Evolutionary conservation across 1,140 invertebrate species (phyloP), one percentile per base, ranked within the genome.

Genomic region (Dysdera silvatica): DNA sequence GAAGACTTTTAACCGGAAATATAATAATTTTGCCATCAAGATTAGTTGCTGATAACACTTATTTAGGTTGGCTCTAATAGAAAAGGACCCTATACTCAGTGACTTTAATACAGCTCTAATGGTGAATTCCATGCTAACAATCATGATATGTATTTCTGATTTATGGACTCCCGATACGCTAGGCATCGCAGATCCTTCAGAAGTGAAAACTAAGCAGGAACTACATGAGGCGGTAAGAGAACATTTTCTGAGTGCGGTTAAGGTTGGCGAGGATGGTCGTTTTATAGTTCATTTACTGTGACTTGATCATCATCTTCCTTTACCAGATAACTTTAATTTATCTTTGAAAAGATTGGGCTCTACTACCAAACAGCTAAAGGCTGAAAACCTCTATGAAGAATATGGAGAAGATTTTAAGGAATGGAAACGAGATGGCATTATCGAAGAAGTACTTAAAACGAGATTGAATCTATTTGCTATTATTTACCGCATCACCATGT

Each of bases 401-500:
- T 59, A 37, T 49, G n/a, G 26, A 37, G 10, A 33, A 4, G 33
- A 33, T 4, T 35, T 54, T 20, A 33, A 35, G 24, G 52, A 54
- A 35, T 37, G 24, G 24, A 24, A 26, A 12, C 4, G 28, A 55
- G 35, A 40, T 12, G 64, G 45, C 3, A 43, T 64, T 14, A 68
- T 68, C 29, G 67, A 67, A 53, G 10, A 33, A 8, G 66, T 66
- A 18, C 53, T 52, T 3, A 7, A 10, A 55, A 43, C 37, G 53
- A 2, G 7, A 5, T 41, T 6, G 4, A 41, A 16, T 40, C n/a
- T 5, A n/a, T 16, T 16, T 47, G 41, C 20, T 64, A 69, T 23
- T 71, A 69, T 32, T 32, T 71, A 10, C 67, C 70, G 0, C 70
- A 71, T 37, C 14, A 12, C 1, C 26, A 68, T 5, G 63, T 70